A percentile compares a stretch with the other conserved stretches of the same genome.
Conservation (phyloP, 2,113 vertebrate species). For the Pteruthius melanotis region DNA sequence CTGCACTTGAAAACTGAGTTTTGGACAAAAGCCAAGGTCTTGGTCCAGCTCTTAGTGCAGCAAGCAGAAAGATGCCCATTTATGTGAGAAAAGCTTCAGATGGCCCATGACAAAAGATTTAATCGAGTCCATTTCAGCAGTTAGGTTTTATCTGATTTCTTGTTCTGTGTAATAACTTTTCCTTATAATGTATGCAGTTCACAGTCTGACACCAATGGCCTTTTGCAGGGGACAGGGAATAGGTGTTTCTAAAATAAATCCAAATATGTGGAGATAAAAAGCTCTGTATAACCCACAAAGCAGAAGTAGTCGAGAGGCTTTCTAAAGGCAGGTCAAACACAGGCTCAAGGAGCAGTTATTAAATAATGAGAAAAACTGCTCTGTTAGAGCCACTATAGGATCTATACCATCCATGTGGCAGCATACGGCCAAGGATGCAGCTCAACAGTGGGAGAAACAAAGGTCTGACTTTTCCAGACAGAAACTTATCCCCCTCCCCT, state of each 20-base stretch:
- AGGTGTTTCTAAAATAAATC: not conserved
- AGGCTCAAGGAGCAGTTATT: not conserved
- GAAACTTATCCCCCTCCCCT: not conserved
- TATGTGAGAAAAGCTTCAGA: not conserved
- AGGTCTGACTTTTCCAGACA: not conserved
- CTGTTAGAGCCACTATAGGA: not conserved
- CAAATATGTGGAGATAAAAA: not conserved
- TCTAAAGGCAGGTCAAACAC: not conserved
- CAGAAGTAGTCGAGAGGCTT: not conserved
- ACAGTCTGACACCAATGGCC: not conserved
- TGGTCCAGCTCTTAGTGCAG: not conserved
- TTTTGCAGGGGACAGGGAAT: not conserved
- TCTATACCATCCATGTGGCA: not conserved
- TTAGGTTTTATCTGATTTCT: not conserved
- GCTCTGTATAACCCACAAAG: not conserved
- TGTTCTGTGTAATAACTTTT: not conserved
- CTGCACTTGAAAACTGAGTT: not conserved
- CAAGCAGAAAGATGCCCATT: not conserved
- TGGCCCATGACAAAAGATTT: not conserved
- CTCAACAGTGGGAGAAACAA: rapidly evolving
- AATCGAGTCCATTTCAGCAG: not conserved
- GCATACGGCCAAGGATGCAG: not conserved
- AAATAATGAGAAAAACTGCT: not conserved
- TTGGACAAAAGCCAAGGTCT: not conserved
- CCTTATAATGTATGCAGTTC: not conserved